Evolutionary conservation across 30 jellyfish, hydroid and myxozoan species (phyloP), one percentile per base, ranked within the genome.

Genomic region (Mastigias papua): DNA sequence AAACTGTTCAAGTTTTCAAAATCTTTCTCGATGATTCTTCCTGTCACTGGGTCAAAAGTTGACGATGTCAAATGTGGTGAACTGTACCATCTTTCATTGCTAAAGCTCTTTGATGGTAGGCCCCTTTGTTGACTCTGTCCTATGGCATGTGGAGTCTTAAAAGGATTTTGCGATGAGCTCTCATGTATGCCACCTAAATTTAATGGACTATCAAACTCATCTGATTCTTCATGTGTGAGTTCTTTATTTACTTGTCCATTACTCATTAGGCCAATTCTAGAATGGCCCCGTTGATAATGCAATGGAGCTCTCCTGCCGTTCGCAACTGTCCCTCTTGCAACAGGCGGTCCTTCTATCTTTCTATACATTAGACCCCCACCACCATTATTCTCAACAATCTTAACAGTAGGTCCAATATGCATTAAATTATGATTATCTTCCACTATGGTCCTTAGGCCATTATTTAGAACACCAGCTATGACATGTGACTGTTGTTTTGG

Each of bases 391-490:
- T 85, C 94, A 21, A 85, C 88, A 2, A 85, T 85, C 63, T 85
- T 85, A 34, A 73, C 74, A 34, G 94, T 85, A 4, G 94, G 94
- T 32, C 94, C 94, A 13, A 85, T 27, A 25, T 72, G 94, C 88
- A 60, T 85, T 33, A 85, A 30, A 2, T 46, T 78, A 19, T 28
- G 49, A 27, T 73, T 48, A 27, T 37, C 83, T 29, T 85, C 94
- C 22, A 60, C 88, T 6, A 58, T 73, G 17, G 93, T 71, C 30
- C 51, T 71, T 3, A 69, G 76, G 82, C 93, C 93, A 28, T 83
- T 71, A 34, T 70, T 23, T 48, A 72, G 32, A 16, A 83, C 73
- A 20, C 80, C 84, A 4, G 93, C 70, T 0, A 69, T 42, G 20
- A 69, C 32, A 2, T 57, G 63, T 29, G 86, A 81, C 28, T 61